Evolutionary conservation across 2,797 vertebrate species (phyloP).

Genomic region (Melanotaenia boesemani): DNA sequence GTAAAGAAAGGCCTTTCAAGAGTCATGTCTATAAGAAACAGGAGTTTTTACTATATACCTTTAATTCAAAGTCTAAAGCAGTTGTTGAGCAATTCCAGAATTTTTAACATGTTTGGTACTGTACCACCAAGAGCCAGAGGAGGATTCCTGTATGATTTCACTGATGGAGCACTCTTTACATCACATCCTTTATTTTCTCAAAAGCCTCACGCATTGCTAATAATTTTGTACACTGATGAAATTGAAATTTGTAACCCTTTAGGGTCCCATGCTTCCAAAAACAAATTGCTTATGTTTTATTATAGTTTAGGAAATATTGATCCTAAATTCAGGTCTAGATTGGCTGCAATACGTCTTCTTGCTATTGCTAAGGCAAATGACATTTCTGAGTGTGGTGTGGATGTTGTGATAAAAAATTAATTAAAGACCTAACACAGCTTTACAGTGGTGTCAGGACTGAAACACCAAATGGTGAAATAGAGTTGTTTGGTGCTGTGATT

Average conservation of each 20-base stretch:
- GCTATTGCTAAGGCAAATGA: background rate
- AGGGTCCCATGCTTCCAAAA: background rate
- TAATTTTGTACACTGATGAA: conserved; percentile 1
- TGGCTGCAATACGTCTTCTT: no score
- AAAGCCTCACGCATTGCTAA: conserved; percentile 11
- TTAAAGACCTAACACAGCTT: no score
- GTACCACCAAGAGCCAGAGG: background rate
- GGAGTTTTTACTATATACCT: conserved; percentile 14
- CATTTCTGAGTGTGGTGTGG: conserved; percentile 1
- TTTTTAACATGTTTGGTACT: background rate
- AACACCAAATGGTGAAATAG: no score
- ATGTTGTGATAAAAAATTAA: background rate
- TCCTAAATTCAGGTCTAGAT: no score
- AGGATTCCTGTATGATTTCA: background rate
- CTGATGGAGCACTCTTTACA: background rate
- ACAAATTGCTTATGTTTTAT: conserved; percentile 7
- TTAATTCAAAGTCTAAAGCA: conserved; percentile 22
- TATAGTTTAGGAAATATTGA: background rate
- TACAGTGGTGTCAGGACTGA: no score
- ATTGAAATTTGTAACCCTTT: conserved; percentile 11
- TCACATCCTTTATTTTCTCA: background rate
- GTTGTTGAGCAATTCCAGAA: conserved; percentile 6
- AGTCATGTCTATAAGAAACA: conserved; percentile 13
- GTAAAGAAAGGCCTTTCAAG: conserved; percentile 1
- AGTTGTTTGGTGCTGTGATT: no score